phyloP scores from a whole-genome alignment of 2,888 invertebrate species.

The Maniola hyperantus region DNA sequence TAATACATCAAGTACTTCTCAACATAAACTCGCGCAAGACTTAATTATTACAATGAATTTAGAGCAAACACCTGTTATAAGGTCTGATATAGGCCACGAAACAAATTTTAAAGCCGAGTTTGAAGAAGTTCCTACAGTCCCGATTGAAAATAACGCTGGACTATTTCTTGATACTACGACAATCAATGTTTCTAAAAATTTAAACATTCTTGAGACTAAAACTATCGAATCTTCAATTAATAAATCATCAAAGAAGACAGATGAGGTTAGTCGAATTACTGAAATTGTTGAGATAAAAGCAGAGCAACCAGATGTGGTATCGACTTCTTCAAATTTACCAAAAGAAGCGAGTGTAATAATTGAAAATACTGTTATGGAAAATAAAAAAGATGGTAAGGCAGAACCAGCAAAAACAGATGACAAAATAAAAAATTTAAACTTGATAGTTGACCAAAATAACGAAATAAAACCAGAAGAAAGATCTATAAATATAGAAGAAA shows the following conservation, averaged over 20 bases:
- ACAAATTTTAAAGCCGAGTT: constrained; percentile 17
- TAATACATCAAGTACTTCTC: not conserved
- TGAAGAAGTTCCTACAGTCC: constrained; percentile 19
- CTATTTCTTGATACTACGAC: constrained; percentile 37
- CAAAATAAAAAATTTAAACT: constrained; percentile 34
- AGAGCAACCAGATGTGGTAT: constrained; percentile 36
- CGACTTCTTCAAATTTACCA: constrained; percentile 33
- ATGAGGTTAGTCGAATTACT: not conserved
- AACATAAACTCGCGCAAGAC: not conserved
- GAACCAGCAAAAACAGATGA: constrained; percentile 14
- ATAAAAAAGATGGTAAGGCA: constrained; percentile 4
- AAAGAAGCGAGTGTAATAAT: constrained; percentile 12
- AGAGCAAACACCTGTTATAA: not conserved
- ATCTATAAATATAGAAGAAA: not conserved
- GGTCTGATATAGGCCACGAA: no score
- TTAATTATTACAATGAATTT: not conserved
- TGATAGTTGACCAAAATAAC: not conserved
- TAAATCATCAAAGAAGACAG: not conserved
- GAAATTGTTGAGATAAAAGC: constrained; percentile 37
- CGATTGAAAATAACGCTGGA: constrained; percentile 23
- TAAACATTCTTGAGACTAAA: constrained; percentile 39
- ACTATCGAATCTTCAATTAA: not conserved
- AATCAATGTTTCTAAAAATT: constrained; percentile 38
- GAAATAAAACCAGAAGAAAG: not conserved
- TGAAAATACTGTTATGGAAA: not conserved